Evolutionary conservation across 1,140 invertebrate species (phyloP).

Genomic region (Conus betulinus): DNA sequence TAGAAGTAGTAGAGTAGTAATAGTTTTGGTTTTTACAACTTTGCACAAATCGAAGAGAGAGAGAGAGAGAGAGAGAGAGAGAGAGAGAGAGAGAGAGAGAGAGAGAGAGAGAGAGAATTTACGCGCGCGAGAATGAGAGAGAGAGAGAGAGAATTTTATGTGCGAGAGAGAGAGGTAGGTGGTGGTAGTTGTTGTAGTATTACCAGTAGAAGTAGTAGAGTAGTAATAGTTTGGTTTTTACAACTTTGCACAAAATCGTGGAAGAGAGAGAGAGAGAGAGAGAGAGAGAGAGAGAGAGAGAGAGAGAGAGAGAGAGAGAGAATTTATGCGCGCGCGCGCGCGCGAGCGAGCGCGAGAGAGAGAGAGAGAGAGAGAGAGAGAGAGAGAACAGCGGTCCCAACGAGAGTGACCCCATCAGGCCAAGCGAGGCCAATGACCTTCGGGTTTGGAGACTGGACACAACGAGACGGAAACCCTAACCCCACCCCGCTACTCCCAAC

Average conservation of each 20-base stretch:
- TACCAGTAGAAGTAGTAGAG: too few relatives aligned
- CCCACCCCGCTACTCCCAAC: neutral
- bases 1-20: too few relatives aligned
- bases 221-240: too few relatives aligned
- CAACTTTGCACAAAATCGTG: neutral
- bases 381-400: neutral
- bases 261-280: slow-evolving; percentile 2
- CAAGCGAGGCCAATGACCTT: neutral
- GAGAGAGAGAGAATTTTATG: slow-evolving; percentile 14
- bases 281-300: slow-evolving; percentile 1
- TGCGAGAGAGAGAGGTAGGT: slow-evolving; percentile 1
- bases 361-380: slow-evolving; percentile 15
- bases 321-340: neutral
- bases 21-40: too few relatives aligned
- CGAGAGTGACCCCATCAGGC: neutral
- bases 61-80: neutral
- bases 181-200: too few relatives aligned
- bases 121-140: too few relatives aligned
- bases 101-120: slow-evolving; percentile 15
- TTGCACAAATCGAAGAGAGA: neutral
- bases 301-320: slow-evolving; percentile 16
- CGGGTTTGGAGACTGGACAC: neutral
- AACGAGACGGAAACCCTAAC: neutral
- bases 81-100: neutral
- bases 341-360: too few relatives aligned